phyloP scores from a whole-genome alignment of 35 echinoderm and acorn worm genomes.

The Anneissia japonica region DNA sequence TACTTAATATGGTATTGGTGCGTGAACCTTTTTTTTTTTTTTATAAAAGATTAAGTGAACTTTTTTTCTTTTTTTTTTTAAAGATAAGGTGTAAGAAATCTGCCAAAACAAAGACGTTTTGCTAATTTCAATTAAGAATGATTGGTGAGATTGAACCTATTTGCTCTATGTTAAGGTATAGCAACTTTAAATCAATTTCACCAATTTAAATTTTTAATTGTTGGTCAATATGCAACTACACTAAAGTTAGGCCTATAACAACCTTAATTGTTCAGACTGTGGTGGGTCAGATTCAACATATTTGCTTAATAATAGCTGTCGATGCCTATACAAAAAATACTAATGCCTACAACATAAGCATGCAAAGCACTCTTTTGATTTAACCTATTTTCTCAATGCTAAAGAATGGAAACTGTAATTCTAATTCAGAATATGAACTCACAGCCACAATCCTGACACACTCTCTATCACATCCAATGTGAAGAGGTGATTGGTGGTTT shows the following conservation, averaged over 20 bases:
- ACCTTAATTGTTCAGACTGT: neutral
- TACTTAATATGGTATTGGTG: too few relatives aligned
- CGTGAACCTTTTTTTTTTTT: too few relatives aligned
- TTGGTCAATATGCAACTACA: neutral
- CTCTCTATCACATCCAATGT: slow-evolving; percentile 62
- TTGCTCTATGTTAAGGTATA: too few relatives aligned
- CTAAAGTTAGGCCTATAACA: neutral
- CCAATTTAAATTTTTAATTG: neutral
- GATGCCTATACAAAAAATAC: too few relatives aligned
- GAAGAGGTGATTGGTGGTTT: slow-evolving; percentile 52
- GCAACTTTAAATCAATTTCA: neutral
- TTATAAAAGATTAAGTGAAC: too few relatives aligned
- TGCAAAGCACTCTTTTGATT: neutral
- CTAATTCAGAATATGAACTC: neutral
- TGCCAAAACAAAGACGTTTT: too few relatives aligned
- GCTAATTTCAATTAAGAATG: too few relatives aligned
- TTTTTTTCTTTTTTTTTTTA: too few relatives aligned
- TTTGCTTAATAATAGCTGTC: too few relatives aligned
- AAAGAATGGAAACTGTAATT: neutral
- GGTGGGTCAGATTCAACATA: neutral
- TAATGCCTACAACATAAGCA: too few relatives aligned
- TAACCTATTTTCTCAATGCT: neutral
- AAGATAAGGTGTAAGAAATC: too few relatives aligned
- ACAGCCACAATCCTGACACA: slow-evolving; percentile 43
- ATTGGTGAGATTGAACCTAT: too few relatives aligned